Conservation (phyloP, 2,797 vertebrate species). For the Centropyge bicolor region DNA sequence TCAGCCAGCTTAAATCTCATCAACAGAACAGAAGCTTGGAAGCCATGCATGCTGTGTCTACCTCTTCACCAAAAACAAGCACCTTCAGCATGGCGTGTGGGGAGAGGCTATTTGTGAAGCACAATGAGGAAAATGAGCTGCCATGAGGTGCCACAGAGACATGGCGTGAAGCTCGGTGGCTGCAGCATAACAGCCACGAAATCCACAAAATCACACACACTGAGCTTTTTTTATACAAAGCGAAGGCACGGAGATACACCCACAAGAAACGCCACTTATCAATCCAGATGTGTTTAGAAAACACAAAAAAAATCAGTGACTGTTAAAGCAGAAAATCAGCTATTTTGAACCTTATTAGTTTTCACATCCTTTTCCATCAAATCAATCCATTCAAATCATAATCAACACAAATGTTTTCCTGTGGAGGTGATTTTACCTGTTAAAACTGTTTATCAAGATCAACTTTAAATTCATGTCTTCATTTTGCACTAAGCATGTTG, state of each 20-base stretch:
- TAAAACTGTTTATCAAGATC: not conserved
- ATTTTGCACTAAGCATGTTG: not conserved
- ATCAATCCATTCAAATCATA: not conserved
- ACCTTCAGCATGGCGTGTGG: slow-evolving; percentile 21
- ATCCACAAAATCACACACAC: slow-evolving; percentile 9
- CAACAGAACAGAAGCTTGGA: slow-evolving; percentile 37
- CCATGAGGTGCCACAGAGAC: slow-evolving; percentile 33
- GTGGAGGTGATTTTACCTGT: not conserved
- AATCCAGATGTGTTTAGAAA: not conserved
- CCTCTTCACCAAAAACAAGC: slow-evolving; percentile 28
- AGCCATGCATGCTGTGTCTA: slow-evolving; percentile 67
- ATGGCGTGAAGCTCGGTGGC: slow-evolving; percentile 25
- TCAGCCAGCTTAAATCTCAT: slow-evolving; percentile 63
- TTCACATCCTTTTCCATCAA: slow-evolving; percentile 23
- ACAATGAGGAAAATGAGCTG: slow-evolving; percentile 27
- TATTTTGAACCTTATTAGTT: slow-evolving; percentile 8
- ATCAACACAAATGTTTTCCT: not conserved
- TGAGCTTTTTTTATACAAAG: slow-evolving; percentile 2
- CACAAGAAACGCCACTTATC: slow-evolving; percentile 1
- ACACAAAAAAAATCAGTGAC: not conserved
- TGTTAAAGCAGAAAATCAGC: not conserved
- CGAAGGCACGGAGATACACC: not conserved
- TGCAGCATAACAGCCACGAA: slow-evolving; percentile 14
- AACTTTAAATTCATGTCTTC: not conserved
- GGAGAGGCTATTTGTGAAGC: slow-evolving; percentile 16